These are phyloP conservation scores for Cephalopterus ornatus DNA, from an alignment of 2,113 vertebrate genomes.

Conservation along the genomic window DNA sequence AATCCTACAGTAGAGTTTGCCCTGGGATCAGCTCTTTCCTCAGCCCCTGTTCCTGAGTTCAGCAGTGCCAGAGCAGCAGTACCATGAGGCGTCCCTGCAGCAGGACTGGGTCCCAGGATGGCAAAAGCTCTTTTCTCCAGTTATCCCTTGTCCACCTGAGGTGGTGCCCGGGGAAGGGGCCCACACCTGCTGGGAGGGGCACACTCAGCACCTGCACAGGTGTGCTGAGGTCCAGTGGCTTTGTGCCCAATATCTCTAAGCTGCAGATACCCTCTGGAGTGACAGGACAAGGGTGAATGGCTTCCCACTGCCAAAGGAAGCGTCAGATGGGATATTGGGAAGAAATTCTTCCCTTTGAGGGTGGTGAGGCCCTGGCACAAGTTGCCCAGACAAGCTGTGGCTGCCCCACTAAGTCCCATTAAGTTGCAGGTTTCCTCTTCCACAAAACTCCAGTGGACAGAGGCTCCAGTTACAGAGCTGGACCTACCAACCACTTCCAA, in stretches of 20 bases:
- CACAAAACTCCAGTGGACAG: neutral
- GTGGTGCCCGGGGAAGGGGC: neutral
- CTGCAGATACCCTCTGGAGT: neutral
- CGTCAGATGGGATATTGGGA: neutral
- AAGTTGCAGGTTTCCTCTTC: neutral
- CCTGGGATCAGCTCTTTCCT: neutral
- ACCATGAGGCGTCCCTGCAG: neutral
- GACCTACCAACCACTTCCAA: neutral
- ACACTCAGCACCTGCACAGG: neutral
- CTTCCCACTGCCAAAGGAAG: neutral
- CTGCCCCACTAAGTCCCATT: neutral
- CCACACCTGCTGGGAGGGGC: neutral
- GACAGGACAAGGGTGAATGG: neutral
- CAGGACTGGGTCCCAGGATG: neutral
- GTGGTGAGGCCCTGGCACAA: neutral
- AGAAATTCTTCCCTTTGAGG: neutral
- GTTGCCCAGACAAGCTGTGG: neutral
- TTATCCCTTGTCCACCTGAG: accelerated
- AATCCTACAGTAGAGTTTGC: neutral
- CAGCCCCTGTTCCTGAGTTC: neutral
- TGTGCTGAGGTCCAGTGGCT: neutral
- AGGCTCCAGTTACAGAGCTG: neutral
- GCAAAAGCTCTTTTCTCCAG: neutral
- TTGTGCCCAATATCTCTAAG: neutral
- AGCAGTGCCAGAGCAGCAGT: neutral